Conservation (phyloP, 2,113 vertebrate genomes). For the Equus przewalskii region DNA sequence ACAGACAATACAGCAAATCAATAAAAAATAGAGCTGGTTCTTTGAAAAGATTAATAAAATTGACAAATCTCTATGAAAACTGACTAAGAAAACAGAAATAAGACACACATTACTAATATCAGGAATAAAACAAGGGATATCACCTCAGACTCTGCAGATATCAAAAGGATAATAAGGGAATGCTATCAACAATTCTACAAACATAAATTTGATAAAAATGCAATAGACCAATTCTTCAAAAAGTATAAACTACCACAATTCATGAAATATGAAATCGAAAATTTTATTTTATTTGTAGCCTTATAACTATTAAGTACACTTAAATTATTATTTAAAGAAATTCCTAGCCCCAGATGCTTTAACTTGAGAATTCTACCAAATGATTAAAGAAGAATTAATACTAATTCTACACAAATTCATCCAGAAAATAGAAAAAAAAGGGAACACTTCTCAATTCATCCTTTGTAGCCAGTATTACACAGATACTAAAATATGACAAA, state of each 20-base stretch:
- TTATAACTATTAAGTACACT: neutral
- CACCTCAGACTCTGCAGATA: no score
- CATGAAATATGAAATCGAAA: neutral
- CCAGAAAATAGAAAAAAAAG: neutral
- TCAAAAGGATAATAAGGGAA: no score
- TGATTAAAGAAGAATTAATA: neutral
- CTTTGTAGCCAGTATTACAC: neutral
- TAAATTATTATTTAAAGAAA: neutral
- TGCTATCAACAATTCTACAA: no score
- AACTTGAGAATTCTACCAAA: neutral
- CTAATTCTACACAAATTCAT: neutral
- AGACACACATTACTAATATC: no score
- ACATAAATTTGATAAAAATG: neutral
- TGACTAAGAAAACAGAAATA: no score
- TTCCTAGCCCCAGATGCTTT: neutral
- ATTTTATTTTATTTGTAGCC: neutral
- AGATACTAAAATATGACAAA: neutral
- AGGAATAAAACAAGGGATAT: no score
- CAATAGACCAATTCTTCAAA: neutral
- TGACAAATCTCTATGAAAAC: neutral
- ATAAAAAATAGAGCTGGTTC: neutral
- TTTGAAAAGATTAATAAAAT: neutral
- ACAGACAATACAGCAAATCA: neutral
- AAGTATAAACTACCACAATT: neutral
- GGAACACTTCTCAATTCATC: neutral